A percentile compares a stretch with the other conserved stretches of the same genome.
phyloP scores from a whole-genome alignment of 2,888 invertebrate genomes.

The Diarsia brunnea region DNA sequence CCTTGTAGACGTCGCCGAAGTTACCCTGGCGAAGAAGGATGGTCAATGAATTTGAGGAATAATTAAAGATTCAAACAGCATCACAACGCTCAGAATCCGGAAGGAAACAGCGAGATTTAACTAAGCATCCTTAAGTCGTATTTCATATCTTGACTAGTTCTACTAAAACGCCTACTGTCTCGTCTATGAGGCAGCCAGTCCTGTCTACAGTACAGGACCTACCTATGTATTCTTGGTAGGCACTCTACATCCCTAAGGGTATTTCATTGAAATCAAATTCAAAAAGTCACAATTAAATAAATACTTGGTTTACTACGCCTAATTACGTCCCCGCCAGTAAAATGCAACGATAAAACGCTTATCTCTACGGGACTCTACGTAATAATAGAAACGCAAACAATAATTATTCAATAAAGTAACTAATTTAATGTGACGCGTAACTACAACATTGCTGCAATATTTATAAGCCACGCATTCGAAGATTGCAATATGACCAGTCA shows the following conservation, averaged over 20 bases:
- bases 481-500: conserved; percentile 18
- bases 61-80: not conserved
- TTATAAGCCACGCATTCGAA: not conserved
- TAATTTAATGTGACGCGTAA: conserved; percentile 6
- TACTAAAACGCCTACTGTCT: not conserved
- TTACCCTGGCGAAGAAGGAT: conserved; percentile 93
- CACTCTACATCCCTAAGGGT: not conserved
- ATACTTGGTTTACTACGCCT: not conserved
- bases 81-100: not conserved
- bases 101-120: not conserved
- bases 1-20: conserved; percentile 99
- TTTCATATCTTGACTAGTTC: not conserved
- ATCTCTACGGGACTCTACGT: conserved; percentile 1
- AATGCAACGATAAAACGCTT: conserved; percentile 6
- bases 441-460: not conserved
- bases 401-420: conserved; percentile 6
- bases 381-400: not conserved
- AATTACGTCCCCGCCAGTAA: conserved; percentile 3
- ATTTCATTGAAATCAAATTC: not conserved
- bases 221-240: not conserved
- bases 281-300: not conserved
- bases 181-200: not conserved
- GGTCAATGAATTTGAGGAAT: not conserved
- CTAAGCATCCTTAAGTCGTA: not conserved
- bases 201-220: too few species aligned